Conservation (phyloP, 2,113 vertebrate genomes). For the Xenopus tropicalis region DNA sequence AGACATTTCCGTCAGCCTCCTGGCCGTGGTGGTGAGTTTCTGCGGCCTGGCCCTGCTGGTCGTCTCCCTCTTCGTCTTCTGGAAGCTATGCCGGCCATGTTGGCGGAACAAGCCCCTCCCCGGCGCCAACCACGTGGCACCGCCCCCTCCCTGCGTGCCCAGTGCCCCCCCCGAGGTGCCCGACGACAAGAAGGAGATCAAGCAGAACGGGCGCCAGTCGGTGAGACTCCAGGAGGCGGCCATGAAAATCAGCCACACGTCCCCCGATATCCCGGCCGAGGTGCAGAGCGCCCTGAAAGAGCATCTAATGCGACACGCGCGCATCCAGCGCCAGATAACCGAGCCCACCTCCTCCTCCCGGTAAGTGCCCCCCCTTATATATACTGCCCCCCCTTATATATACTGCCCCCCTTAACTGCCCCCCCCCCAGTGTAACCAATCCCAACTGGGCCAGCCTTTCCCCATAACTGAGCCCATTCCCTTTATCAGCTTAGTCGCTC, state of each 20-base stretch:
- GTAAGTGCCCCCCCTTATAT: slow-evolving; percentile 58
- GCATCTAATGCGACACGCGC: slow-evolving; percentile 82
- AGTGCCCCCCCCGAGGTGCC: slow-evolving; percentile 63
- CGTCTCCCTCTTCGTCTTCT: slow-evolving; percentile 97
- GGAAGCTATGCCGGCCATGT: slow-evolving; percentile 96
- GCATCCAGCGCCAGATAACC: slow-evolving; percentile 92
- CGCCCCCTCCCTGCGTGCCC: slow-evolving; percentile 66
- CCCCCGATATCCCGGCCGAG: slow-evolving; percentile 94
- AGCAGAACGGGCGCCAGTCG: slow-evolving; percentile 73
- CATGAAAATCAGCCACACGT: slow-evolving; percentile 98
- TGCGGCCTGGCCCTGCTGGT: slow-evolving; percentile 91
- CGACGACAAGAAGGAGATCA: slow-evolving; percentile 75
- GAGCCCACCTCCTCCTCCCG: slow-evolving; percentile 94
- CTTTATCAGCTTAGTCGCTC: no score
- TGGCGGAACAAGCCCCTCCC: slow-evolving; percentile 88
- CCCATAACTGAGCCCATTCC: no score
- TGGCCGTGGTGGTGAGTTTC: slow-evolving; percentile 95
- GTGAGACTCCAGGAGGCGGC: slow-evolving; percentile 82
- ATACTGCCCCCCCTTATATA: no score
- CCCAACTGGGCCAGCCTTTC: no score
- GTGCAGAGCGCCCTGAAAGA: slow-evolving; percentile 88
- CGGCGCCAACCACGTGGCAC: slow-evolving; percentile 60
- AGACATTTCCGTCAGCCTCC: slow-evolving; percentile 96
- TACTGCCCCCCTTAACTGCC: no score
- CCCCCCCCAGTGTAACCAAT: no score